These are phyloP conservation scores for Etheostoma spectabile DNA, from an alignment of 2,113 vertebrate genomes.

Conservation along the genomic window DNA sequence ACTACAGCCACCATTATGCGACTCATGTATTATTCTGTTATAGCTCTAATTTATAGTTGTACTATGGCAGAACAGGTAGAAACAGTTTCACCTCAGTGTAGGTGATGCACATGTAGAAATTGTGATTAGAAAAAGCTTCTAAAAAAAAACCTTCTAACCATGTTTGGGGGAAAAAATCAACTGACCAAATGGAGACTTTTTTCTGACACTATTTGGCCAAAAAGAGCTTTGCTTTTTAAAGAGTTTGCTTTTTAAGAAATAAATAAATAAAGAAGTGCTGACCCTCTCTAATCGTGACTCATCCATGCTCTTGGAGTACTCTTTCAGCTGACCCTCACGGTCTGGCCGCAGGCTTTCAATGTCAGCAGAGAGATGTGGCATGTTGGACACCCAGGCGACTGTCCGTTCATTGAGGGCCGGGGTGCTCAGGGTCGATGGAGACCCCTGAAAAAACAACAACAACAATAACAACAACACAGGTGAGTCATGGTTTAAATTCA, in stretches of 20 bases:
- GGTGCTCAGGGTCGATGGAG: conserved; percentile 90
- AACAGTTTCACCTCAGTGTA: not conserved
- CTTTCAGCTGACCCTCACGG: conserved; percentile 94
- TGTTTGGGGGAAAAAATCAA: not conserved
- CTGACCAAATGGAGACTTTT: not conserved
- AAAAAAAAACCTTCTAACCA: too few relatives aligned
- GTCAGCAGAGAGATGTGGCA: conserved; percentile 96
- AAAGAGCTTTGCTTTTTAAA: too few relatives aligned
- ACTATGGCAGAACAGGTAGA: not conserved
- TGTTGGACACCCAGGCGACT: conserved; percentile 97
- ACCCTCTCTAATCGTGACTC: conserved; percentile 96
- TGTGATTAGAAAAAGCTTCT: not conserved
- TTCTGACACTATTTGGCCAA: too few relatives aligned
- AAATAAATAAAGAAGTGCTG: conserved; percentile 49
- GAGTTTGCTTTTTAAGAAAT: not conserved
- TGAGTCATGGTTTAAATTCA: not conserved
- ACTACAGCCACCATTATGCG: not conserved
- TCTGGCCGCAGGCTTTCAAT: conserved; percentile 95
- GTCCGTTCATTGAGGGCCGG: conserved; percentile 92
- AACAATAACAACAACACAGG: conserved; percentile 2
- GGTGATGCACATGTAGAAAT: not conserved
- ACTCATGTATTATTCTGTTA: conserved; percentile 2
- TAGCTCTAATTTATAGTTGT: not conserved
- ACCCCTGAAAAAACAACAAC: conserved; percentile 80
- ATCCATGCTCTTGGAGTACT: conserved; percentile 98